Evolutionary conservation across 2,888 invertebrate genomes (phyloP).

Genomic region (Cheilosia grossa): DNA sequence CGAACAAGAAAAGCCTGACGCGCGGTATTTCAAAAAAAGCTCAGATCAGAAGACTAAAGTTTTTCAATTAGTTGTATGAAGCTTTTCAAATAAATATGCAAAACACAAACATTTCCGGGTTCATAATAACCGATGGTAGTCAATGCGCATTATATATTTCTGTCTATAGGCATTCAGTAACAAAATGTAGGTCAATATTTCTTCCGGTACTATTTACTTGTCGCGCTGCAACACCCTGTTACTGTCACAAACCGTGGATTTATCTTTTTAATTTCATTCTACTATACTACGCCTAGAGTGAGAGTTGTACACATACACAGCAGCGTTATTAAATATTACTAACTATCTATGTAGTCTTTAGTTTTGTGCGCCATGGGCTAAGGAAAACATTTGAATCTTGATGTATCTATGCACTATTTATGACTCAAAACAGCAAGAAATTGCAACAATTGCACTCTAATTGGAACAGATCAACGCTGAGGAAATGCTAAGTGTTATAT

Average conservation of each 20-base stretch:
- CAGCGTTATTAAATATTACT: not conserved
- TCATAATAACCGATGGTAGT: not conserved
- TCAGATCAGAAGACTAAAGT: not conserved
- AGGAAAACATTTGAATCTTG: no score
- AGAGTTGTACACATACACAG: not conserved
- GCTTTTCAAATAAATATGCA: not conserved
- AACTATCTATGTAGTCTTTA: not conserved
- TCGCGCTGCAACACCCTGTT: slow-evolving; percentile 5
- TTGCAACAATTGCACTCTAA: no score
- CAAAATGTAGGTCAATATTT: slow-evolving; percentile 5
- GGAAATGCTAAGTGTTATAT: no score
- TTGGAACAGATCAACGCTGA: no score
- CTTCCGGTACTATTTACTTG: not conserved
- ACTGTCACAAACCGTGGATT: not conserved
- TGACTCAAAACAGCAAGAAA: no score
- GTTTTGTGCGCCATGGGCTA: not conserved
- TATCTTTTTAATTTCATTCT: not conserved
- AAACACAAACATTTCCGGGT: slow-evolving; percentile 9
- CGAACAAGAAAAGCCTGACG: not conserved
- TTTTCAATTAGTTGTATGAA: not conserved
- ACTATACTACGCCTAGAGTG: not conserved
- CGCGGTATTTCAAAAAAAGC: no score
- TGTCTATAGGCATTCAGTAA: not conserved
- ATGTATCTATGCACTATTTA: no score
- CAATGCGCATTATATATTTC: not conserved